Conservation (phyloP, 2,888 invertebrate species). For the Ichneumoninae sp. region DNA sequence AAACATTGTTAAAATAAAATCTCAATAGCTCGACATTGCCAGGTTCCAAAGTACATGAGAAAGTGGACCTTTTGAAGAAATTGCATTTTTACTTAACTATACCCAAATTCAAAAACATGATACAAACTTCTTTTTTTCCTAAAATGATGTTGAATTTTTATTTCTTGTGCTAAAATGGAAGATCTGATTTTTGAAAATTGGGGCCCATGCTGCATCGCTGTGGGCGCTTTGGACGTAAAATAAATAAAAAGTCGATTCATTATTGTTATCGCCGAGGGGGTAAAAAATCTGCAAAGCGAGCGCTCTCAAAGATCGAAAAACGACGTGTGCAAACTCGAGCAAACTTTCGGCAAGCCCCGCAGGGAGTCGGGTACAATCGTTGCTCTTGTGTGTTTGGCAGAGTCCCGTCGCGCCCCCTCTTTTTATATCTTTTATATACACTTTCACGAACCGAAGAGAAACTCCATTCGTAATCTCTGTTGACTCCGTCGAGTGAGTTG, state of each 20-base stretch:
- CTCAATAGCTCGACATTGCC: background rate
- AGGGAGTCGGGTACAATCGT: conserved; percentile 25
- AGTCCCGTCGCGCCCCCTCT: conserved; percentile 21
- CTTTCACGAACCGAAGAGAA: conserved; percentile 61
- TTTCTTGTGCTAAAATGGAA: background rate
- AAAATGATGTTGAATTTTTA: background rate
- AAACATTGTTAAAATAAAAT: too few species aligned
- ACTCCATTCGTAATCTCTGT: conserved; percentile 71
- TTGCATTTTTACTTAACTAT: too few species aligned
- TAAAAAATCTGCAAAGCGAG: background rate
- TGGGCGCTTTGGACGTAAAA: background rate
- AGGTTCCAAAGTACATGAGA: background rate
- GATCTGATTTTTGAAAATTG: background rate
- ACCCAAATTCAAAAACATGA: too few species aligned
- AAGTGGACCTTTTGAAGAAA: background rate
- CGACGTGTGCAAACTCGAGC: conserved; percentile 6
- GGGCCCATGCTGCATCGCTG: background rate
- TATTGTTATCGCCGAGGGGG: conserved; percentile 9
- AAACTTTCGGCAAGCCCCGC: conserved; percentile 17
- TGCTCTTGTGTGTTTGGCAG: conserved; percentile 44
- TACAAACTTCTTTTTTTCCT: too few species aligned
- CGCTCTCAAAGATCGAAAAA: background rate
- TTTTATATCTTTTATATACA: conserved; percentile 45
- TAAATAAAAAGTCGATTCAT: conserved; percentile 1
- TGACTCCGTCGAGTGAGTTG: conserved; percentile 53